A percentile compares a stretch with the other conserved stretches of the same genome.
These are phyloP conservation scores for Mastigias papua DNA, from an alignment of 30 jellyfish, hydroid and myxozoan species.

Conservation along the genomic window DNA sequence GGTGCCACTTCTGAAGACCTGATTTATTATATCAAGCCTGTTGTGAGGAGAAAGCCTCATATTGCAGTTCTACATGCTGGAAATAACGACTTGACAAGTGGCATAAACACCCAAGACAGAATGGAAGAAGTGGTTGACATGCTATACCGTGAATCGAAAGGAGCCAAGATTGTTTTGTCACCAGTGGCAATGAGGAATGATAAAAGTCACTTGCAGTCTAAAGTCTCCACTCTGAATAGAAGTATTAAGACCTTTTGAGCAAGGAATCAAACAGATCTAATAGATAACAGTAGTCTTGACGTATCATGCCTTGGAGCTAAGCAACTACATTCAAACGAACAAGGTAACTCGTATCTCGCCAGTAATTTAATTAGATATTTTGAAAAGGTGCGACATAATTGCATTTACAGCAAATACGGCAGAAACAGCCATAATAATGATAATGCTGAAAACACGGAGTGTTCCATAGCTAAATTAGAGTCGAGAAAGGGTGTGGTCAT, in stretches of 20 bases:
- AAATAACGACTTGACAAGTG: background rate
- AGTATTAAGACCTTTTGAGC: background rate
- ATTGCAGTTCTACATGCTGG: background rate
- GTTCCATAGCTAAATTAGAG: background rate
- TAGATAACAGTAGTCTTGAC: background rate
- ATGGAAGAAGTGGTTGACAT: constrained; percentile 8
- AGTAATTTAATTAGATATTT: background rate
- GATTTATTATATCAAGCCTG: constrained; percentile 16
- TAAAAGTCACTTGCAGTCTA: background rate
- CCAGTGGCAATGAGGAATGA: background rate
- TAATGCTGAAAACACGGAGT: background rate
- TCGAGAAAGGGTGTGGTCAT: background rate
- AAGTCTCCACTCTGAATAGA: background rate
- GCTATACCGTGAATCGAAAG: background rate
- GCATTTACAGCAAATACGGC: background rate
- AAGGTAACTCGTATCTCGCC: background rate
- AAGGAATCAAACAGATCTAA: background rate
- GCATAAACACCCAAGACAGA: constrained; percentile 8
- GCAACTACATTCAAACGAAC: background rate
- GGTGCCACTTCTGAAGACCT: background rate
- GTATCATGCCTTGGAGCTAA: background rate
- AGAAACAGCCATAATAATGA: background rate
- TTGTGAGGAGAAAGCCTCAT: constrained; percentile 8
- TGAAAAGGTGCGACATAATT: background rate
- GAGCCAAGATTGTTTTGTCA: background rate